Percentiles rank a stretch among this genome's conserved stretches.
Evolutionary conservation across 2,888 invertebrate genomes (phyloP).

Genomic region (Pyralis farinalis): DNA sequence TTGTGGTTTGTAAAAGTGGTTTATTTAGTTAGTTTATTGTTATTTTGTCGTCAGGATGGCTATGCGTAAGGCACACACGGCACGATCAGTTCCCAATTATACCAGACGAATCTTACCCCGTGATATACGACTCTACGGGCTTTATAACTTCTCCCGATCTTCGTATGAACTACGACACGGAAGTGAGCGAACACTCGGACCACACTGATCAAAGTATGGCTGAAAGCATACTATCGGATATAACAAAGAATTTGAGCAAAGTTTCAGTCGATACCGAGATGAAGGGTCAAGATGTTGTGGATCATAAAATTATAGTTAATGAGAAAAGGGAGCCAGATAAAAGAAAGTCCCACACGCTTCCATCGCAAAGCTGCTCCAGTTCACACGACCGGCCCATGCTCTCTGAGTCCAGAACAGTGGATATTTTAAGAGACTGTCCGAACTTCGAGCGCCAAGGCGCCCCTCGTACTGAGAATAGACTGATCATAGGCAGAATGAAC

Average conservation of each 20-base stretch:
- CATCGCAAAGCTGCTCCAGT: conserved; percentile 70
- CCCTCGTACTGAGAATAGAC: conserved; percentile 37
- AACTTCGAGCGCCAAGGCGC: conserved; percentile 48
- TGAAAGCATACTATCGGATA: conserved; percentile 64
- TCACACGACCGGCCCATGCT: conserved; percentile 84
- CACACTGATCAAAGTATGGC: conserved; percentile 70
- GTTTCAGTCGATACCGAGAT: conserved; percentile 39
- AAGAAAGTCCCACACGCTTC: conserved; percentile 80
- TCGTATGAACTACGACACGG: conserved; percentile 57
- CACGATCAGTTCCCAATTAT: conserved; percentile 89
- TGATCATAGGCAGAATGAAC: conserved; percentile 57
- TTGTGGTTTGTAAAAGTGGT: too few relatives aligned
- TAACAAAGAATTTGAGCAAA: conserved; percentile 39
- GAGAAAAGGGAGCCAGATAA: conserved; percentile 51
- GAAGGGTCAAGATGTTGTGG: conserved; percentile 52
- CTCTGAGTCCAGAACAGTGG: conserved; percentile 86
- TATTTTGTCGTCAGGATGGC: conserved; percentile 82
- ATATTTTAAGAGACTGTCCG: conserved; percentile 70
- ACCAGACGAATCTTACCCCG: conserved; percentile 82
- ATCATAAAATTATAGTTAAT: conserved; percentile 35
- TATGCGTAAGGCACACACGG: conserved; percentile 88
- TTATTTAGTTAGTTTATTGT: too few relatives aligned
- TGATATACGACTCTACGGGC: conserved; percentile 61
- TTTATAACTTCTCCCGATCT: conserved; percentile 56
- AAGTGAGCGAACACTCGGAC: conserved; percentile 69